phyloP scores from a whole-genome alignment of 2,797 vertebrate species.

The Cephalopachus bancanus region DNA sequence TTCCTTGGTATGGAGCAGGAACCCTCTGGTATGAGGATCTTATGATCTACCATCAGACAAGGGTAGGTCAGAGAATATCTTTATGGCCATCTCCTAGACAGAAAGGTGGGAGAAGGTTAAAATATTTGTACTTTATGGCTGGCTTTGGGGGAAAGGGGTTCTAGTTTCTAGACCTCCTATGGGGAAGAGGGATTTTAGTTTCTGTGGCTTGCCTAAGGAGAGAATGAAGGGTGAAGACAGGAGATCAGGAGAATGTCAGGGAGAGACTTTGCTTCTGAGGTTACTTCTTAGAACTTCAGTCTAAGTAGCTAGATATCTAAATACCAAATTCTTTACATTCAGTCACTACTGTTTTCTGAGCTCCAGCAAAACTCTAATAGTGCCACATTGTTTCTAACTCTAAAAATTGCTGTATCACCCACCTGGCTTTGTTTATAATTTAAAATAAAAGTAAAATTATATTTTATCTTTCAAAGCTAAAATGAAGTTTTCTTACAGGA shows the following conservation, averaged over 20 bases:
- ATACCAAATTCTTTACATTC: too few species aligned
- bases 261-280: not conserved
- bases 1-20: not conserved
- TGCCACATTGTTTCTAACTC: not conserved
- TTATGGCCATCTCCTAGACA: not conserved
- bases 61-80: not conserved
- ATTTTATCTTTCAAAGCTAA: slow-evolving; percentile 29
- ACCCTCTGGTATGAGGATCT: not conserved
- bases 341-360: not conserved
- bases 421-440: slow-evolving; percentile 1
- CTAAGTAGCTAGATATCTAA: not conserved
- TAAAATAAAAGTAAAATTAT: not conserved
- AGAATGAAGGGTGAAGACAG: not conserved
- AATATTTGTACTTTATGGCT: not conserved
- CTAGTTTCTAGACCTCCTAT: not conserved
- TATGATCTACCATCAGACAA: not conserved
- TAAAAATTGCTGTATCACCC: not conserved
- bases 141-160: not conserved
- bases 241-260: not conserved
- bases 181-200: not conserved
- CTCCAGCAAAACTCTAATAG: not conserved
- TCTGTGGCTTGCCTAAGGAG: not conserved
- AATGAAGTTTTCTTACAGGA: not conserved
- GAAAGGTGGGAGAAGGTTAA: not conserved
- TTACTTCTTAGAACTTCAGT: not conserved